Evolutionary conservation across 1,140 invertebrate genomes (phyloP).

Genomic region (Drosophila dunni): DNA sequence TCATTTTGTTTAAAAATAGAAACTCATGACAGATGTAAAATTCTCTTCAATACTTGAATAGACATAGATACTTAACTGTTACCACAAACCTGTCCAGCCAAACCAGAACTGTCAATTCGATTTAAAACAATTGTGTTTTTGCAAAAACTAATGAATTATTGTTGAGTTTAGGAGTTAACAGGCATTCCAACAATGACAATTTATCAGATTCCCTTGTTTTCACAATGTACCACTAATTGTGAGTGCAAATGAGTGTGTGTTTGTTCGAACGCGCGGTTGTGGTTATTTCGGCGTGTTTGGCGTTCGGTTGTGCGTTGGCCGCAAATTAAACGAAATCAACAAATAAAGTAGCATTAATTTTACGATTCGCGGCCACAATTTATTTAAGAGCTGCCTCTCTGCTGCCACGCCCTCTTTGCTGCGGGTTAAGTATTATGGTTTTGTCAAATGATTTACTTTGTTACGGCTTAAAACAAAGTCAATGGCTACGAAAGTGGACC

Average conservation of each 20-base stretch:
- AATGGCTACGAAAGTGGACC: slow-evolving; percentile 3
- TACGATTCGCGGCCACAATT: slow-evolving; percentile 26
- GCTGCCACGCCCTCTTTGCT: slow-evolving; percentile 1
- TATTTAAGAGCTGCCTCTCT: not conserved
- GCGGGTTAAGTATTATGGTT: not conserved
- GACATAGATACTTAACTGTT: too few species aligned
- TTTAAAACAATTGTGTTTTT: not conserved
- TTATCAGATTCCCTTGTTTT: slow-evolving; percentile 23
- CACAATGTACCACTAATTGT: slow-evolving; percentile 39
- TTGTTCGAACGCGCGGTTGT: slow-evolving; percentile 11
- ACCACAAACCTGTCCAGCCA: not conserved
- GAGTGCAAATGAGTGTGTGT: not conserved
- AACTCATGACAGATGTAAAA: too few species aligned
- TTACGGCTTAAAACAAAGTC: slow-evolving; percentile 11
- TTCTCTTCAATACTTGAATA: too few species aligned
- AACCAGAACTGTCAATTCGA: not conserved
- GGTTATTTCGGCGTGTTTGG: slow-evolving; percentile 21
- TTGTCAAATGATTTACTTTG: slow-evolving; percentile 36
- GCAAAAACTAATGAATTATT: slow-evolving; percentile 3
- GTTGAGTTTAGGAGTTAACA: not conserved
- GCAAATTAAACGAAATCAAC: slow-evolving; percentile 49
- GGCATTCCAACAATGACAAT: slow-evolving; percentile 12
- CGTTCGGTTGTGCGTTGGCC: slow-evolving; percentile 10
- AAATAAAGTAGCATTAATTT: slow-evolving; percentile 47
- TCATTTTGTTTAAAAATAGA: too few species aligned